Conservation (phyloP, 1,140 invertebrate species). For the Lepidurus arcticus region DNA sequence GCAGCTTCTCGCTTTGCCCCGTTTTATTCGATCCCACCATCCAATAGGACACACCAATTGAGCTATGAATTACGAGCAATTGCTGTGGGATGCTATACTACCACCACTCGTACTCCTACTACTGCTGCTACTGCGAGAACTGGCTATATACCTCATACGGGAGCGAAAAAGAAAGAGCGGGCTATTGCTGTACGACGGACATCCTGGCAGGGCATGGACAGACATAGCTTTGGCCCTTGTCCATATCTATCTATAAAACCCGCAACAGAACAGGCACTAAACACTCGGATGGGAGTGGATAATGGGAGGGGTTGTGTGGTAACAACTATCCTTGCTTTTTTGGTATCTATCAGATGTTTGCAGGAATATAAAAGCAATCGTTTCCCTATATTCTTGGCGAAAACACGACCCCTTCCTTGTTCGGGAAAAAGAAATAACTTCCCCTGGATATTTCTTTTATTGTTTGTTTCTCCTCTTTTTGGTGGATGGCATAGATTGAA, state of each 20-base stretch:
- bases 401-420: neutral
- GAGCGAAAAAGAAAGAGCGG: neutral
- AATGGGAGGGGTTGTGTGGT: neutral
- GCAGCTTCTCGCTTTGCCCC: neutral
- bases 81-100: neutral
- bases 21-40: neutral
- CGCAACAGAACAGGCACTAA: neutral
- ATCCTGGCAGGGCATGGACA: neutral
- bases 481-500: neutral
- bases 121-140: no score
- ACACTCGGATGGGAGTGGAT: slow-evolving; percentile 8
- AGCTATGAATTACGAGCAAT: slow-evolving; percentile 22
- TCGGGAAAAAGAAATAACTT: neutral
- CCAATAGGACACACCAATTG: slow-evolving; percentile 14
- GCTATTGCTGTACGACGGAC: neutral
- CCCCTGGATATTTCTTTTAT: no score
- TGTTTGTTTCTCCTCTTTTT: neutral
- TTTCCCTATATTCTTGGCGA: neutral
- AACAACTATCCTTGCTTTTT: neutral
- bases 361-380: neutral
- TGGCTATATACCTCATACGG: neutral
- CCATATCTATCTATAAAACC: slow-evolving; percentile 17
- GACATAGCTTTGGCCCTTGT: slow-evolving; percentile 17
- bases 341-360: slow-evolving; percentile 2
- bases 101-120: neutral